These are phyloP conservation scores for Xestia rhomboidea DNA, from an alignment of 2,888 invertebrate genomes.

Conservation along the genomic window DNA sequence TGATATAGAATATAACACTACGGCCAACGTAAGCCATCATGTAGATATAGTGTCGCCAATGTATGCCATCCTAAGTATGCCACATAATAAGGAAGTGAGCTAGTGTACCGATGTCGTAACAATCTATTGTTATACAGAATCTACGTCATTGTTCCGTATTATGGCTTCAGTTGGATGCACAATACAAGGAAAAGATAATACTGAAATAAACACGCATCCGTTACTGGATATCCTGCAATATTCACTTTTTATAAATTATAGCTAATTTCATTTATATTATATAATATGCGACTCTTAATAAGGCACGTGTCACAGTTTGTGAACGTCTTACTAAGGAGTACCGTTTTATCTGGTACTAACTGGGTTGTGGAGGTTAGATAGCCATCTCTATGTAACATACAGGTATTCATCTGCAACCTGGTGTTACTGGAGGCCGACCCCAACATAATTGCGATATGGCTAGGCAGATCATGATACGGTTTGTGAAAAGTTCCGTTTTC, in stretches of 20 bases:
- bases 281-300: too few species aligned
- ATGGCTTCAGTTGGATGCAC: conserved; percentile 34
- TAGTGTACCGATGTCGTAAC: conserved; percentile 11
- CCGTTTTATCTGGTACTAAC: too few species aligned
- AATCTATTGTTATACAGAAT: conserved; percentile 1
- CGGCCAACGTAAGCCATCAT: background rate
- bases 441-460: too few species aligned
- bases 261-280: background rate
- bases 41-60: background rate
- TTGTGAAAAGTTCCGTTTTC: background rate
- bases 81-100: conserved; percentile 6
- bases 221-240: background rate
- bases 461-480: background rate
- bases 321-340: too few species aligned
- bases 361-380: too few species aligned
- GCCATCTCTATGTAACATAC: too few species aligned
- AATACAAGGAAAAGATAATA: background rate
- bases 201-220: conserved; percentile 5
- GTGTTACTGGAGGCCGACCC: too few species aligned
- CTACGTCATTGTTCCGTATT: conserved; percentile 20
- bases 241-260: background rate
- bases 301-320: too few species aligned
- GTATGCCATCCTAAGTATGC: background rate
- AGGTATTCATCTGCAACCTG: too few species aligned
- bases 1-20: background rate